Evolutionary conservation across 2,113 vertebrate species (phyloP).

Genomic region (Pygoscelis antarcticus): DNA sequence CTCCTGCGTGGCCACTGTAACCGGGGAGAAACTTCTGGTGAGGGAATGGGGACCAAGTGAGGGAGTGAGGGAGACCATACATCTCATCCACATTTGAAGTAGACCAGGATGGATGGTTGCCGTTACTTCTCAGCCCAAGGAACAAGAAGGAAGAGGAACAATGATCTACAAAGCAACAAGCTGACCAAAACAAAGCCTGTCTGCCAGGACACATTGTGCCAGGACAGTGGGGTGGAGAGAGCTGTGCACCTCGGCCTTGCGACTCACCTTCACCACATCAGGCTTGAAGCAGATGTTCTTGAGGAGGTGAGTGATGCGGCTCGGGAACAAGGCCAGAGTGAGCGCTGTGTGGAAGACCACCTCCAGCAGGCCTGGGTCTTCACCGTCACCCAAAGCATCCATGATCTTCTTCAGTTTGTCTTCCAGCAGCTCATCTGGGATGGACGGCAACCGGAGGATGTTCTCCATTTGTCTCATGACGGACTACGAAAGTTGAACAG

Average conservation of each 20-base stretch:
- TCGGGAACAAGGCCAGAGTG: not conserved
- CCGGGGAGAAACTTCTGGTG: not conserved
- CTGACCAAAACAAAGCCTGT: not conserved
- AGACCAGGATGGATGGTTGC: too few species aligned
- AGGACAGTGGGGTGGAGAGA: too few species aligned
- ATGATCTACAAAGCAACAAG: too few species aligned
- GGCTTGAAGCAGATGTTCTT: not conserved
- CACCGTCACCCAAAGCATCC: not conserved
- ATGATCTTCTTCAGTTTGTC: not conserved
- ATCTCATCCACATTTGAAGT: not conserved
- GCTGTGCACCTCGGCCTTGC: rapidly evolving
- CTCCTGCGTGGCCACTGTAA: not conserved
- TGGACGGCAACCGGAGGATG: not conserved
- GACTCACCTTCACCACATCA: not conserved
- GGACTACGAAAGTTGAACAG: not conserved
- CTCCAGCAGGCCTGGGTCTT: not conserved
- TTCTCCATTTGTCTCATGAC: not conserved
- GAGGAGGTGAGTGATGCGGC: not conserved
- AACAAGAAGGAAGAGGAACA: not conserved
- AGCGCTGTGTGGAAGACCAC: not conserved
- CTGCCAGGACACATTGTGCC: not conserved
- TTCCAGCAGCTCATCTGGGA: not conserved
- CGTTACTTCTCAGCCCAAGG: not conserved
- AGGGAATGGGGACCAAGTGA: not conserved
- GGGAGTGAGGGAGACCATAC: not conserved